Evolutionary conservation across 2,113 vertebrate species (phyloP).

Genomic region (Lanius ludovicianus): DNA sequence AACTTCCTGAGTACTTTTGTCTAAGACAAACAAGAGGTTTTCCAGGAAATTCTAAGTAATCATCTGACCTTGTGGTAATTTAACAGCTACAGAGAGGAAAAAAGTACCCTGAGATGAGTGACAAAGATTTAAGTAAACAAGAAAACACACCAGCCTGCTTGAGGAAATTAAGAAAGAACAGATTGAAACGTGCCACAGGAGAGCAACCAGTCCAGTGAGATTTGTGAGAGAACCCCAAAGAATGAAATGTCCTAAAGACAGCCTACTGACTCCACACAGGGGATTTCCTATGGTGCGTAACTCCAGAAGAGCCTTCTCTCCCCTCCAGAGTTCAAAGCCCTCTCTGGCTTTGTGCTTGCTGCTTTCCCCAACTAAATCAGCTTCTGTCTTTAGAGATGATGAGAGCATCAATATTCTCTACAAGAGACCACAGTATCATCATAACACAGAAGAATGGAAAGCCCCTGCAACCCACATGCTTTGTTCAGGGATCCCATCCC

Average conservation of each 20-base stretch:
- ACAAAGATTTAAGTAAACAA: slow-evolving; percentile 23
- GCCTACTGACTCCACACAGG: background rate
- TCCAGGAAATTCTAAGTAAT: slow-evolving; percentile 69
- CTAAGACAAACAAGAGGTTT: slow-evolving; percentile 31
- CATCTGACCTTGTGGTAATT: slow-evolving; percentile 27
- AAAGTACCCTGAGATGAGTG: background rate
- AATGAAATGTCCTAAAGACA: background rate
- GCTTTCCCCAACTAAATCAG: background rate
- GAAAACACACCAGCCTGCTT: background rate
- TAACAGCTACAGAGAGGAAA: slow-evolving; percentile 42
- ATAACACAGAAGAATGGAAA: background rate
- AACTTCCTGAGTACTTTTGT: slow-evolving; percentile 38
- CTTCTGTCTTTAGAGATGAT: background rate
- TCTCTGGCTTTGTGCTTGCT: background rate
- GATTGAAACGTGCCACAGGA: background rate
- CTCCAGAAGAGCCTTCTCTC: background rate
- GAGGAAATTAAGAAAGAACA: background rate
- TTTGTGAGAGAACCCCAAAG: background rate
- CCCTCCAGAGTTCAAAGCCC: background rate
- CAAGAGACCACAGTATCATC: background rate
- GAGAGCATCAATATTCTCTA: background rate
- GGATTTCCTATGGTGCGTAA: background rate
- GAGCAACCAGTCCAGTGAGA: background rate
- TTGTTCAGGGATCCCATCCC: background rate
- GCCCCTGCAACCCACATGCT: background rate